Conservation (phyloP, 2,888 invertebrate species). For the Dinocampus coccinellae region DNA sequence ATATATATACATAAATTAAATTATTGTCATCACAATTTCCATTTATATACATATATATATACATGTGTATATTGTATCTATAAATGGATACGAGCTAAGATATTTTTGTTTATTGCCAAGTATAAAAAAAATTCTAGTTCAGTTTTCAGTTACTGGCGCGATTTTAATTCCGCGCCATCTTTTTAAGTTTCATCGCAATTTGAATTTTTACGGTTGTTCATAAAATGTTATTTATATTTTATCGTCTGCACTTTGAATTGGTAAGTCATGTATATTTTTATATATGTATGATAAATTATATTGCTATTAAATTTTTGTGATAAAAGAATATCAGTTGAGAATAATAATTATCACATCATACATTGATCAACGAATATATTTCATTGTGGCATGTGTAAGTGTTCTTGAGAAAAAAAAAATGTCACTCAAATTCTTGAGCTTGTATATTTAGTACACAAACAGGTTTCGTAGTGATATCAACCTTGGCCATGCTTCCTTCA, state of each 20-base stretch:
- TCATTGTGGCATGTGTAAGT: not conserved
- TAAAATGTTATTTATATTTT: not conserved
- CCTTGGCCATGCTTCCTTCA: constrained; percentile 42
- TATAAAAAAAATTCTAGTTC: not conserved
- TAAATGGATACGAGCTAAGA: constrained; percentile 15
- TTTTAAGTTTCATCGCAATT: not conserved
- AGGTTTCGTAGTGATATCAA: constrained; percentile 37
- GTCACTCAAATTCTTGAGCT: not conserved
- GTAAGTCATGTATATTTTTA: not conserved
- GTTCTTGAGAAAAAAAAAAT: not conserved
- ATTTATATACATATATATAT: not conserved
- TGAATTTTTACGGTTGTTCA: not conserved
- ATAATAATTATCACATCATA: not conserved
- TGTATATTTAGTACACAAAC: constrained; percentile 18
- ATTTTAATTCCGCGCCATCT: not conserved
- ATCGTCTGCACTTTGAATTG: not conserved
- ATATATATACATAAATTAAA: not conserved
- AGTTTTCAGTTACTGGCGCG: not conserved
- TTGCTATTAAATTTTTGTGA: not conserved
- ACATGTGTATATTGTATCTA: not conserved
- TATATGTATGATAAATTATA: not conserved
- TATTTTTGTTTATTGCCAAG: not conserved
- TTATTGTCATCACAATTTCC: not conserved
- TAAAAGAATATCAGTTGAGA: not conserved
- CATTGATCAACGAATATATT: not conserved